phyloP scores from a whole-genome alignment of 92 coral and sea anemone species.

The Epizoanthus rinbou region DNA sequence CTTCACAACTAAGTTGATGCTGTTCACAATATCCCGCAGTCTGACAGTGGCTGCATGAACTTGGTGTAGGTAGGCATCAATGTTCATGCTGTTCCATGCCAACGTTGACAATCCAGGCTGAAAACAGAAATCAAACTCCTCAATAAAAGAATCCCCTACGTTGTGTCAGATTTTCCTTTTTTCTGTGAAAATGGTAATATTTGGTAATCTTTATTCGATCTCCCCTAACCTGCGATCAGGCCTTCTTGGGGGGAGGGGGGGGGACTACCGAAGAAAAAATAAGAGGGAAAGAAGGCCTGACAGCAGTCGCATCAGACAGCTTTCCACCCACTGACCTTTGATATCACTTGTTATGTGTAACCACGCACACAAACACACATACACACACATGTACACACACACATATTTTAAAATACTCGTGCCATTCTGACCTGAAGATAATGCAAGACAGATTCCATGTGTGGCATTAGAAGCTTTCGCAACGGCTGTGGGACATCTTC shows the following conservation, averaged over 20 bases:
- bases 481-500: constrained; percentile 79
- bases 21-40: constrained; percentile 79
- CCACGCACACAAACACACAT: too few species aligned
- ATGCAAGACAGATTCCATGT: constrained; percentile 93
- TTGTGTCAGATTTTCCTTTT: neutral
- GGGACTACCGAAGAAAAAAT: too few species aligned
- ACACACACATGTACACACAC: too few species aligned
- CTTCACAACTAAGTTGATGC: constrained; percentile 74
- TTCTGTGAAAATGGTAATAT: too few species aligned
- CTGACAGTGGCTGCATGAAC: constrained; percentile 92
- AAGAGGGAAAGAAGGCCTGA: too few species aligned
- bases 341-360: too few species aligned
- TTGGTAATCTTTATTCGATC: too few species aligned
- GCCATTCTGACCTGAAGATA: constrained; percentile 56
- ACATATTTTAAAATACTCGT: too few species aligned
- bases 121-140: neutral
- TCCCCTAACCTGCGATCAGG: too few species aligned
- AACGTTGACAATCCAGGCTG: constrained; percentile 94
- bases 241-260: too few species aligned
- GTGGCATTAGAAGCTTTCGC: constrained; percentile 81
- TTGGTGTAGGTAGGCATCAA: constrained; percentile 96
- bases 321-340: too few species aligned
- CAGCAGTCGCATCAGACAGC: too few species aligned
- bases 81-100: constrained; percentile 98
- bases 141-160: neutral